These are phyloP conservation scores for Lethenteron camtschaticum DNA, from an alignment of 2,113 vertebrate species.

Conservation along the genomic window DNA sequence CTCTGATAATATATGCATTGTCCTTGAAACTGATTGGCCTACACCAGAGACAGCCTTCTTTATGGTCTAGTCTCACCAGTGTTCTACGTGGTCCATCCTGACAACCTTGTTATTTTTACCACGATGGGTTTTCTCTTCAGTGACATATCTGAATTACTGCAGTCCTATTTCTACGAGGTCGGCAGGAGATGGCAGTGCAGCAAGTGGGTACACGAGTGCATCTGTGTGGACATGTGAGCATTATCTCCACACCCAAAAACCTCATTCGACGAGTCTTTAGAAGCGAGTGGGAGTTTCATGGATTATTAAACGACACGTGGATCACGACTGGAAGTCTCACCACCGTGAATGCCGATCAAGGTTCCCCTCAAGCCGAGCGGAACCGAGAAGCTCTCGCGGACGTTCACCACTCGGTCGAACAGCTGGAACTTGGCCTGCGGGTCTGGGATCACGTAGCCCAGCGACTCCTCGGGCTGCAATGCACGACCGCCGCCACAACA, in stretches of 20 bases:
- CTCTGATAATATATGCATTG: too few species aligned
- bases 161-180: not conserved
- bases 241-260: not conserved
- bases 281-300: not conserved
- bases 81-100: too few species aligned
- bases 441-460: conserved; percentile 38
- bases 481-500: too few species aligned
- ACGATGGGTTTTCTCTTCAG: too few species aligned
- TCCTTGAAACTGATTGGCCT: too few species aligned
- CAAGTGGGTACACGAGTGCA: not conserved
- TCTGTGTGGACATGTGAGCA: not conserved
- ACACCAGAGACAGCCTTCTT: too few species aligned
- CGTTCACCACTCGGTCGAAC: conserved; percentile 84
- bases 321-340: conserved; percentile 21
- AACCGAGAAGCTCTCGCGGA: conserved; percentile 71
- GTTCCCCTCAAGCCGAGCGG: conserved; percentile 78
- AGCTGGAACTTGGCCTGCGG: conserved; percentile 58
- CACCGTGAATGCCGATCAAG: conserved; percentile 81
- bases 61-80: too few species aligned
- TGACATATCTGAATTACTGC: not conserved
- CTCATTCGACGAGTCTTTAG: not conserved
- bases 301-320: not conserved
- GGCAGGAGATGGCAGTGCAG: not conserved
- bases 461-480: too few species aligned
- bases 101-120: too few species aligned